Evolutionary conservation across 2,797 vertebrate species (phyloP), one percentile per base, ranked within the genome.

Genomic region (Chaetophractus vellerosus): DNA sequence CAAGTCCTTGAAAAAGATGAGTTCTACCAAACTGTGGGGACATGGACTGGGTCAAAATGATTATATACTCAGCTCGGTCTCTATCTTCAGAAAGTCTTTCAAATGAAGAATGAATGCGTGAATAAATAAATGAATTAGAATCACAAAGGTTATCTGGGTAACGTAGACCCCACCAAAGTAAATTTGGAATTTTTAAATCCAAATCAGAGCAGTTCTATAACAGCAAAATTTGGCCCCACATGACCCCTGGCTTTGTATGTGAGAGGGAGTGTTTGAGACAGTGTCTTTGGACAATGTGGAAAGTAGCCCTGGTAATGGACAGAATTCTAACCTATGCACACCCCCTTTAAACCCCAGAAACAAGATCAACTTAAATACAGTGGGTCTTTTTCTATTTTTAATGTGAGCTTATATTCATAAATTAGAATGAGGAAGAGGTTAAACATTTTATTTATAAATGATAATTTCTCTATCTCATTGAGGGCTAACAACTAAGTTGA

Each of bases 291-390:
- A 48, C 61, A 38, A 18, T 38, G 0, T 16, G 72, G 63, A 96
- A 93, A 92, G 16, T 45, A n/a, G n/a, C 6, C 18, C 76, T 31
- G 28, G 12, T 48, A 23, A 9, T 50, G 16, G 41, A 9, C 19
- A 7, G 19, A 28, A 14, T 48, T 16, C 71, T 38, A 48, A 48
- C 12, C 28, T 61, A 18, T 0, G 55, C 19, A 64, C 7, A 38
- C n/a, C 24, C 41, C 76, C 15, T 64, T 48, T 59, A 81, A 48
- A 45, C 4, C 10, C 12, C 28, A 90, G 28, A 91, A 55, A 38
- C 4, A 52, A 15, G 81, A 94, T 86, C 74, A 84, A 72, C 18
- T 92, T 75, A 74, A 88, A 80, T 45, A 63, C 92, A 96, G 74
- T 76, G 18, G 1, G 4, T 5, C 33, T 78, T 93, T 88, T 74